Percentiles rank a stretch among this genome's conserved stretches.
Evolutionary conservation across 2,113 vertebrate species (phyloP).

Genomic region (Zootoca vivipara): DNA sequence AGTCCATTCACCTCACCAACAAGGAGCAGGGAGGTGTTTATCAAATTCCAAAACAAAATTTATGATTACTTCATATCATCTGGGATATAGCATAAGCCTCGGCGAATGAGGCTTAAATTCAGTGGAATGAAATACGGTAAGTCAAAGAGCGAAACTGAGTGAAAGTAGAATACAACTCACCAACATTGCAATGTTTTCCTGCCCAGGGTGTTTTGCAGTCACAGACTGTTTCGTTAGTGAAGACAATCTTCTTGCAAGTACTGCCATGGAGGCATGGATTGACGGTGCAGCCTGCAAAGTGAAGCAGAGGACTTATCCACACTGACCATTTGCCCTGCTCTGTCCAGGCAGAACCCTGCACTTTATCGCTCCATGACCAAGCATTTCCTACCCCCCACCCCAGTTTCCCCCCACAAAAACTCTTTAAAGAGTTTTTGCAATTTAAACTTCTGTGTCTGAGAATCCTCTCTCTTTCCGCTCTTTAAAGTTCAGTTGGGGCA

Average conservation of each 20-base stretch:
- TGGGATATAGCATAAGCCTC: too few relatives aligned
- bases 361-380: too few relatives aligned
- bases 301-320: not conserved
- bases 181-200: slow-evolving; percentile 84
- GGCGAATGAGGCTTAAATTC: not conserved
- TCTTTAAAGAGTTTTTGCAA: too few relatives aligned
- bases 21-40: not conserved
- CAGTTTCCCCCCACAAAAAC: too few relatives aligned
- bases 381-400: too few relatives aligned
- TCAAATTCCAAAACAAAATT: not conserved
- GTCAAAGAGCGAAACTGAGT: too few relatives aligned
- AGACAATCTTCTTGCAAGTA: slow-evolving; percentile 79
- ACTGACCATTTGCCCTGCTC: too few relatives aligned
- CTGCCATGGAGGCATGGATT: slow-evolving; percentile 87
- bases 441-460: too few relatives aligned
- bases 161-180: slow-evolving; percentile 76
- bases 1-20: too few relatives aligned
- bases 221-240: slow-evolving; percentile 78
- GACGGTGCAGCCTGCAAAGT: slow-evolving; percentile 76
- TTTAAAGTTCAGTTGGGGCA: too few relatives aligned
- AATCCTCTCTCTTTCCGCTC: too few relatives aligned
- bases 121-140: not conserved
- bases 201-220: slow-evolving; percentile 76
- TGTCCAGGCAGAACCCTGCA: too few relatives aligned
- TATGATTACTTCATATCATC: not conserved